Evolutionary conservation across 1,140 invertebrate genomes (phyloP).

Genomic region (Dinothrombium tinctorium): DNA sequence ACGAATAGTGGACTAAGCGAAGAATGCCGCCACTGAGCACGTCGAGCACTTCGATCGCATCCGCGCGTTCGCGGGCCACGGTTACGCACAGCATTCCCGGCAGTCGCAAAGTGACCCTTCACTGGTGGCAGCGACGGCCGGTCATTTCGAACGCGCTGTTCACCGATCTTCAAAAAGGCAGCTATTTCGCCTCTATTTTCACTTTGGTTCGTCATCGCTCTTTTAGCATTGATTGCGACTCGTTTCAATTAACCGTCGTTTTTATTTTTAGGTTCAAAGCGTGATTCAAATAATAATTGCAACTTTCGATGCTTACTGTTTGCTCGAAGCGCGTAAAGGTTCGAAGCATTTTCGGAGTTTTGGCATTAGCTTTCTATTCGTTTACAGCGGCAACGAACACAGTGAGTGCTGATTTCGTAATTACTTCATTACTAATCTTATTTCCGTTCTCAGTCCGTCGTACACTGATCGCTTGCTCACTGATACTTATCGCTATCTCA

Average conservation of each 20-base stretch:
- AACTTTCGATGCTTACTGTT: constrained; percentile 64
- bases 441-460: constrained; percentile 56
- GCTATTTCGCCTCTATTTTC: constrained; percentile 19
- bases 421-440: too few relatives aligned
- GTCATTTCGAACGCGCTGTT: constrained; percentile 18
- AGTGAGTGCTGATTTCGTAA: constrained; percentile 43
- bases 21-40: too few relatives aligned
- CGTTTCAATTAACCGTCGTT: constrained; percentile 10
- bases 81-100: constrained; percentile 6
- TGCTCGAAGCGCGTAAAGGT: constrained; percentile 59
- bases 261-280: constrained; percentile 41
- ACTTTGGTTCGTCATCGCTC: constrained; percentile 14
- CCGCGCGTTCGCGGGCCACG: constrained; percentile 7
- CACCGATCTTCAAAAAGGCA: constrained; percentile 20
- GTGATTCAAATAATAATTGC: constrained; percentile 55
- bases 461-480: constrained; percentile 50
- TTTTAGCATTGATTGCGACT: not conserved
- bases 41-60: constrained; percentile 12
- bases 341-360: constrained; percentile 71
- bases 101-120: constrained; percentile 6
- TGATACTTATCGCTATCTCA: constrained; percentile 55
- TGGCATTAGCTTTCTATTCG: constrained; percentile 75
- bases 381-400: constrained; percentile 67
- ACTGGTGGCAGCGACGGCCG: constrained; percentile 17
- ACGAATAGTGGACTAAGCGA: too few relatives aligned